A percentile compares a stretch with the other conserved stretches of the same genome.
Evolutionary conservation across 2,113 vertebrate genomes (phyloP).

Genomic region (Pteruthius melanotis): DNA sequence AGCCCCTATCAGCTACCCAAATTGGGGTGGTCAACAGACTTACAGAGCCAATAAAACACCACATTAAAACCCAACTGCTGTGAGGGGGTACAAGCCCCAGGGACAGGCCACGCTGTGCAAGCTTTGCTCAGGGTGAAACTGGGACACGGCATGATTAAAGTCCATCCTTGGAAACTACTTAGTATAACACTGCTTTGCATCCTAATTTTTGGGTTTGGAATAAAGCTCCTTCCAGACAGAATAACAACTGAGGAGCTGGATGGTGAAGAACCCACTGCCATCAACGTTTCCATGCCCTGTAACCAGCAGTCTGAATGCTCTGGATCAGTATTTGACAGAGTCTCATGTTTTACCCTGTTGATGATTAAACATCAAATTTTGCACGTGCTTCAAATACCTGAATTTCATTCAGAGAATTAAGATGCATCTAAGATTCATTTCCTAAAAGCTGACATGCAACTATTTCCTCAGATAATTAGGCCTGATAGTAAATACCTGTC

Average conservation of each 20-base stretch:
- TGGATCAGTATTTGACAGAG: neutral
- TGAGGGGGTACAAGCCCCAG: accelerated
- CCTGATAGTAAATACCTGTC: neutral
- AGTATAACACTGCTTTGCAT: neutral
- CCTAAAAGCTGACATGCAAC: neutral
- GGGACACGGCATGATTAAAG: neutral
- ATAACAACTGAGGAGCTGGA: neutral
- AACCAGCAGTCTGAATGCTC: neutral
- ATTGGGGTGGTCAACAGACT: neutral
- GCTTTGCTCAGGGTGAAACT: neutral
- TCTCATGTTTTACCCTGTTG: neutral
- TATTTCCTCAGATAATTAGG: conserved; percentile 23
- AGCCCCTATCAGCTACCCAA: neutral
- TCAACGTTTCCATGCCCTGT: neutral
- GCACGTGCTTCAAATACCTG: neutral
- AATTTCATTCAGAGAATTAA: neutral
- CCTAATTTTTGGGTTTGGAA: neutral
- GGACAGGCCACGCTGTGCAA: neutral
- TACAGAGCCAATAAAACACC: neutral
- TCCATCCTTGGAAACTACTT: neutral
- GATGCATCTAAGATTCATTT: neutral
- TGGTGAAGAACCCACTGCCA: neutral
- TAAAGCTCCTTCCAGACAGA: neutral
- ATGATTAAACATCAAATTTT: neutral
- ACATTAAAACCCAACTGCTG: neutral